Evolutionary conservation across 2,888 invertebrate genomes (phyloP), one percentile per base, ranked within the genome.

Genomic region (Leptinotarsa haldemani): DNA sequence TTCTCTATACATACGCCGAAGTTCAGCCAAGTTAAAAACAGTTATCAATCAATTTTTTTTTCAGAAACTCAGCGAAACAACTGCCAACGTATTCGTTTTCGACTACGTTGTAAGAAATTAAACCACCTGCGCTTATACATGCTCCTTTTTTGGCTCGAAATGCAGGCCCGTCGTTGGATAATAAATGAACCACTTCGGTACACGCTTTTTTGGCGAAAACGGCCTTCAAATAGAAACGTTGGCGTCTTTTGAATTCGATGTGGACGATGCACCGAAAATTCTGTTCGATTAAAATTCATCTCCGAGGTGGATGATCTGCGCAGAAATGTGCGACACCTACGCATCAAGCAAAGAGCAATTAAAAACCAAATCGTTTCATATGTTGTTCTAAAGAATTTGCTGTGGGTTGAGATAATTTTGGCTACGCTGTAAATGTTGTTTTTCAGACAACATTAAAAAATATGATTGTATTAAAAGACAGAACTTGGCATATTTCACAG

Each of bases 191-290:
- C 22, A 56, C 56, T 56, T 56, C 22, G 20, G 56, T 4, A 56
- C 58, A 20, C 58, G 58, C 58, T 58, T 58, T 58, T 58, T 58
- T 22, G 58, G 58, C 18, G 58, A 58, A 4, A 58, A 22, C 20
- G 58, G 5, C 40, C 9, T 40, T 40, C 40, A 9, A 40, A 40
- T 40, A 40, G 40, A 40, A 9, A 56, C 56, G 56, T 58, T 58
- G 58, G 58, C 58, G 58, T 58, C 25, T 9, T 9, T 40, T 40
- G 4, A 40, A 9, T 40, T 2, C 40, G 9, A 40, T 40, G 12
- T 18, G 5, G 4, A 18, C 58, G 58, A 58, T 58, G 58, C 58
- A 58, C 22, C 58, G 4, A 58, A 58, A 25, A 22, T 58, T 56
- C 16, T 2, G 25, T 25, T 58, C 20, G 20, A 58, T 58, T 58